These are phyloP conservation scores for Nasonovia ribisnigri DNA, from an alignment of 2,888 invertebrate species.

Conservation along the genomic window DNA sequence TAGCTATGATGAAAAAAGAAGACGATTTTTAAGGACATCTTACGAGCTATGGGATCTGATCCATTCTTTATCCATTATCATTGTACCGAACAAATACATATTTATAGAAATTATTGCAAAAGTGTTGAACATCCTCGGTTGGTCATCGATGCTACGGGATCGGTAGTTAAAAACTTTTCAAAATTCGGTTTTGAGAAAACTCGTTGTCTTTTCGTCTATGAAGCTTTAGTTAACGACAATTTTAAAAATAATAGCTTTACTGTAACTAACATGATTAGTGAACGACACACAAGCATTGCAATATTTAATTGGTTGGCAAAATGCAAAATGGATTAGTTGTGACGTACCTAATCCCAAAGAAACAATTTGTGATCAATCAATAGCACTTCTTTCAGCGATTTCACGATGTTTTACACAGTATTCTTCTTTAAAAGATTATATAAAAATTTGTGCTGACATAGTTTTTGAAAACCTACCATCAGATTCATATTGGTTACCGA, in stretches of 20 bases:
- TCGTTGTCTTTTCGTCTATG: not conserved
- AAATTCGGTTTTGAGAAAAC: not conserved
- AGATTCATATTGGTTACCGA: slow-evolving; percentile 7
- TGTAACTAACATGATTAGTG: slow-evolving; percentile 9
- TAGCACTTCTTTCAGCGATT: slow-evolving; percentile 25
- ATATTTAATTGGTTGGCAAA: slow-evolving; percentile 15
- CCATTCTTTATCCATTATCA: not conserved
- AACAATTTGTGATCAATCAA: not conserved
- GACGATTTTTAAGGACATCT: not conserved
- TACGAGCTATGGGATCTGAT: not conserved
- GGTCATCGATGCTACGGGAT: not conserved
- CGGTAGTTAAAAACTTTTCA: not conserved
- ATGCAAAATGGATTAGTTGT: slow-evolving; percentile 5
- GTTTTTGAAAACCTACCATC: not conserved
- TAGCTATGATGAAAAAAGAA: not conserved
- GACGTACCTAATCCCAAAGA: not conserved
- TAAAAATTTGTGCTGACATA: not conserved
- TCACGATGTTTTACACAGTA: not conserved
- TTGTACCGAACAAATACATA: not conserved
- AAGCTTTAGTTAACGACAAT: not conserved
- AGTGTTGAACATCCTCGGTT: not conserved
- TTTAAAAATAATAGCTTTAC: not conserved
- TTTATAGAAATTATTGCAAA: not conserved
- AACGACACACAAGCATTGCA: not conserved
- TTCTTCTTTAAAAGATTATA: slow-evolving; percentile 25